Evolutionary conservation across 53 echinoderm and acorn worm species (phyloP).

Genomic region (Arbacia lixula): DNA sequence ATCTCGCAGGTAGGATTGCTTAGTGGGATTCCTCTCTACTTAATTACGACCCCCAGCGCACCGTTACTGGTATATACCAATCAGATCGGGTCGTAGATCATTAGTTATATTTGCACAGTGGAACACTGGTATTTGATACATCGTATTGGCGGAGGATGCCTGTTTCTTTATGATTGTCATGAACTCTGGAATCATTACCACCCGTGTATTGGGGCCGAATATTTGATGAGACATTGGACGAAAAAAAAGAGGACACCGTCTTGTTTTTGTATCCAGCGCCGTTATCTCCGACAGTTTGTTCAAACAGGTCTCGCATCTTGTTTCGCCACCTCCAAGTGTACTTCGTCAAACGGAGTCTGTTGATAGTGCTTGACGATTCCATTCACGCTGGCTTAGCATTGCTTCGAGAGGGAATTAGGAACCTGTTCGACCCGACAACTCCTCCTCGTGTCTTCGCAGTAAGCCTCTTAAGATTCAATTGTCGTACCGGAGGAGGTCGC

Average conservation of each 20-base stretch:
- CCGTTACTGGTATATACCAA: neutral
- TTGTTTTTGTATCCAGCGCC: neutral
- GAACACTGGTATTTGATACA: constrained; percentile 17
- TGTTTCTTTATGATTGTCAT: neutral
- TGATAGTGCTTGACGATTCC: neutral
- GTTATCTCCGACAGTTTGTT: neutral
- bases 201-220: neutral
- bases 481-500: neutral
- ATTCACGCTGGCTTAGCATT: neutral
- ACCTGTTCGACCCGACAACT: constrained; percentile 11
- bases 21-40: neutral
- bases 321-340: no score
- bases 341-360: no score
- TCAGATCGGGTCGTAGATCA: neutral
- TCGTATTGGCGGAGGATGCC: neutral
- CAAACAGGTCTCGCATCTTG: neutral
- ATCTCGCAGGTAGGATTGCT: neutral
- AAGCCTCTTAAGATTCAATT: constrained; percentile 30
- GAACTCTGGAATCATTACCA: constrained; percentile 42
- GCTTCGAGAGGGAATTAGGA: neutral
- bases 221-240: no score
- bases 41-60: no score
- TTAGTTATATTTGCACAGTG: neutral
- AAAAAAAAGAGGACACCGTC: neutral
- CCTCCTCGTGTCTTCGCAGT: neutral